Conservation (phyloP, 2,113 vertebrate genomes). For the Noctilio leporinus region DNA sequence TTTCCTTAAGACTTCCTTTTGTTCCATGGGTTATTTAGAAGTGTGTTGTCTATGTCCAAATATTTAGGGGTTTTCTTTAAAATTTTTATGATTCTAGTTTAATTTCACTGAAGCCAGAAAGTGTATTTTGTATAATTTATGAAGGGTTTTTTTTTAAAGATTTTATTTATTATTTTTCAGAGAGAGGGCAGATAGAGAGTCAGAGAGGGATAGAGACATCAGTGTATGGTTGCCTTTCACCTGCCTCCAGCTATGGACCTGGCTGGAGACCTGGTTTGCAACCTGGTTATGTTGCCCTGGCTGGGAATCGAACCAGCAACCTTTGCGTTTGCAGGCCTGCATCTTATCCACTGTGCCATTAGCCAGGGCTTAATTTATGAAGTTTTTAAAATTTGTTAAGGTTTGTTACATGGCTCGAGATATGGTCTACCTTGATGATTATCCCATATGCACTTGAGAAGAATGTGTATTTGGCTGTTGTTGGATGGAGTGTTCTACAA, state of each 20-base stretch:
- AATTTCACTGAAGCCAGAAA: background rate
- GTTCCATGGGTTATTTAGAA: background rate
- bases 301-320: no score
- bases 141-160: background rate
- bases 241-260: no score
- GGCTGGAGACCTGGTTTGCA: no score
- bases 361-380: no score
- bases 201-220: no score
- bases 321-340: no score
- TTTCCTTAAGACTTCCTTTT: background rate
- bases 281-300: no score
- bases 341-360: no score
- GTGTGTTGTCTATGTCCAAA: background rate
- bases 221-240: no score
- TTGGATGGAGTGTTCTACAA: background rate
- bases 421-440: background rate
- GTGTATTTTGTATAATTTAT: background rate
- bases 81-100: background rate
- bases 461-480: background rate
- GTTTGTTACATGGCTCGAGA: background rate
- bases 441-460: background rate
- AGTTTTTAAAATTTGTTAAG: background rate
- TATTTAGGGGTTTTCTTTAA: background rate
- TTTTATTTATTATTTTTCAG: no score
- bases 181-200: no score